Evolutionary conservation across 2,113 vertebrate species (phyloP), one percentile per base, ranked within the genome.

Genomic region (Lepisosteus oculatus): DNA sequence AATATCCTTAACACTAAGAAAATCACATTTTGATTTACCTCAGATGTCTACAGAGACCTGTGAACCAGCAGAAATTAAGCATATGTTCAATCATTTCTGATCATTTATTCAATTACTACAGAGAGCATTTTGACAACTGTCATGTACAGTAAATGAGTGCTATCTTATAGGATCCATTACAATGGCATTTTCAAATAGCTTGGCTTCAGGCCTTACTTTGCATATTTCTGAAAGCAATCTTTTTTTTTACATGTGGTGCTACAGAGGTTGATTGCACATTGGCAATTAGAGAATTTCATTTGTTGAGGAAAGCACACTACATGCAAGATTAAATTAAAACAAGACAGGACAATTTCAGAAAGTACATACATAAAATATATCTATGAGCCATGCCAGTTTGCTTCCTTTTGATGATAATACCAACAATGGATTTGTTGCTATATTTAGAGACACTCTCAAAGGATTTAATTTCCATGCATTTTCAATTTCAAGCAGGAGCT

Each of bases 351-450:
- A 74, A 74, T 78, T 74, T 76, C 51, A 12, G 55, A 73, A 54
- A 6, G 43, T 43, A 15, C 56, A 41, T 45, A 67, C 11, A 73
- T 65, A 8, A 82, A 81, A 82, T 81, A 72, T 75, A 79, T 84
- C 81, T 84, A 76, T 77, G 78, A 47, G 70, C 72, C 72, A 43
- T 17, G 70, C 62, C 74, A 66, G 75, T 78, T 77, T 74, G 69
- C 77, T 80, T 79, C 80, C 80, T 77, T 75, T 64, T 11, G 75
- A 51, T 75, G 78, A 80, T 77, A 82, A 85, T 51, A 51, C 84
- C 77, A 85, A 82, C 82, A 80, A 78, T 77, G 81, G 84, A 9
- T 9, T 5, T 9, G 5, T 76, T 42, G 63, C 81, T 89, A 84
- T 79, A 88, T 87, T 81, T 85, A 88, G 69, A 71, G 47, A 2